Conservation (phyloP, 2,113 vertebrate genomes). For the Tinamus guttatus region DNA sequence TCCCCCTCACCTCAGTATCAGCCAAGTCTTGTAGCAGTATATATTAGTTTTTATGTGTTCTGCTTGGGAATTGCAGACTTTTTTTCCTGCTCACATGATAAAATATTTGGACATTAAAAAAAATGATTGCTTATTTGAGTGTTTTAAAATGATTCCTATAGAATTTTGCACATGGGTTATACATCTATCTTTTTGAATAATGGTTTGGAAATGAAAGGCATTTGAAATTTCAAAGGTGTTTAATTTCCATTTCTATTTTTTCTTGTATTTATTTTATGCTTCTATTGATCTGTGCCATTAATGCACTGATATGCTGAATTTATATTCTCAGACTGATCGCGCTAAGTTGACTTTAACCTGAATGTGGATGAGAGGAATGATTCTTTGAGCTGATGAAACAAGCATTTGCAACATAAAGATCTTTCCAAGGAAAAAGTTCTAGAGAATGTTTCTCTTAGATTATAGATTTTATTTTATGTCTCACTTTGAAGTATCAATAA, state of each 20-base stretch:
- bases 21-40: neutral
- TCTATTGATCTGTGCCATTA: slow-evolving; percentile 31
- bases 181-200: neutral
- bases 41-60: neutral
- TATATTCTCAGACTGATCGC: neutral
- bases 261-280: neutral
- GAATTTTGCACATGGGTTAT: neutral
- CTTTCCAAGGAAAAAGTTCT: neutral
- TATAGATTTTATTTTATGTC: neutral
- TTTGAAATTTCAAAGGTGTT: slow-evolving; percentile 16
- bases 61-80: neutral
- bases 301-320: neutral
- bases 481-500: neutral
- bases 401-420: neutral
- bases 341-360: neutral
- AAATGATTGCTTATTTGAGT: neutral
- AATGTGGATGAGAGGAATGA: neutral
- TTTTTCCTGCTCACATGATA: neutral
- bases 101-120: neutral
- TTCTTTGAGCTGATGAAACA: neutral
- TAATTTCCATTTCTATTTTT: slow-evolving; percentile 38
- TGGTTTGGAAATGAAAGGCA: neutral
- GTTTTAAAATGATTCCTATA: neutral
- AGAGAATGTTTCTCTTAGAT: neutral
- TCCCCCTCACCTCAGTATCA: neutral